These are phyloP conservation scores for Atractosteus spatula DNA, from an alignment of 2,113 vertebrate species.

Conservation along the genomic window DNA sequence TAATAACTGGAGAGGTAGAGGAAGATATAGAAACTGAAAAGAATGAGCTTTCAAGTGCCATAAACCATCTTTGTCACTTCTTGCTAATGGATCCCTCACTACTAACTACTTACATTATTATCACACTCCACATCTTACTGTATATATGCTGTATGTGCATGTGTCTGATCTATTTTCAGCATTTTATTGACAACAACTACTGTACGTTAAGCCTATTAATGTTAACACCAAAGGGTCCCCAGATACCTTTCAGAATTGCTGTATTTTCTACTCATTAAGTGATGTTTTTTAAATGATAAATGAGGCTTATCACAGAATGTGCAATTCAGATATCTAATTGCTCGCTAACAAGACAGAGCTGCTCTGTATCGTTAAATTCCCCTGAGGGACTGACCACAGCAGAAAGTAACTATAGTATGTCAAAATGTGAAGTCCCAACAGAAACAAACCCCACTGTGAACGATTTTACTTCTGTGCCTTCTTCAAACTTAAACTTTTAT, in stretches of 20 bases:
- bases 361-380: not conserved
- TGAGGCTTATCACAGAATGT: not conserved
- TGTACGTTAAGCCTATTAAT: not conserved
- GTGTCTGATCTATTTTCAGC: too few relatives aligned
- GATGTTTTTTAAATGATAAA: not conserved
- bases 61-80: too few relatives aligned
- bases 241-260: not conserved
- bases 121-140: too few relatives aligned
- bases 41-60: too few relatives aligned
- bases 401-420: not conserved
- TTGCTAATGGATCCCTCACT: too few relatives aligned
- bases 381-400: not conserved
- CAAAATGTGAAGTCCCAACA: not conserved
- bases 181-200: not conserved
- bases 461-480: not conserved
- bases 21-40: too few relatives aligned
- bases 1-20: too few relatives aligned
- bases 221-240: not conserved
- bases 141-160: too few relatives aligned
- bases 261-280: not conserved
- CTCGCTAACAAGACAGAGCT: not conserved
- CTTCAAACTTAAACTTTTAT: constrained; percentile 33
- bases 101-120: too few relatives aligned
- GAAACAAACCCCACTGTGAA: too few relatives aligned
- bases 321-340: not conserved